These are phyloP conservation scores for Ceratotherium simum DNA, from an alignment of 2,113 vertebrate species.

Conservation along the genomic window DNA sequence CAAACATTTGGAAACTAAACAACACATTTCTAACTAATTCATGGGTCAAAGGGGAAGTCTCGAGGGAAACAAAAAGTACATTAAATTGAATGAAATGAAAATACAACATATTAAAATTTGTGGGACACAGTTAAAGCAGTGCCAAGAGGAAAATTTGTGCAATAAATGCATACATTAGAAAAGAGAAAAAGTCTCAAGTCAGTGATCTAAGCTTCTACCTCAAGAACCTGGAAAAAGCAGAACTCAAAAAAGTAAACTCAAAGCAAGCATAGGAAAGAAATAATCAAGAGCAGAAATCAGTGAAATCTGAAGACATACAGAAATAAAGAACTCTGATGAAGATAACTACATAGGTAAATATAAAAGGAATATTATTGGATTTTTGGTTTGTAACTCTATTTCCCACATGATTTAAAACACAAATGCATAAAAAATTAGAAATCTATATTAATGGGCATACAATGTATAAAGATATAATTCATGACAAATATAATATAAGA, in stretches of 20 bases:
- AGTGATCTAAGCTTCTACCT: neutral
- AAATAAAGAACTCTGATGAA: neutral
- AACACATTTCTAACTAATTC: neutral
- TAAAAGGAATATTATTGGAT: neutral
- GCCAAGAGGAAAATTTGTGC: neutral
- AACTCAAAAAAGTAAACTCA: neutral
- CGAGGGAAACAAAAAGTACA: neutral
- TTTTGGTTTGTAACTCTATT: neutral
- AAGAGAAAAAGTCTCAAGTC: neutral
- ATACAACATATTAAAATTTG: neutral
- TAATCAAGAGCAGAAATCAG: neutral
- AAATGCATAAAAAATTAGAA: neutral
- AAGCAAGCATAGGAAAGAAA: neutral
- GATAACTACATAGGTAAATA: neutral
- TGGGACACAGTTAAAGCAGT: neutral
- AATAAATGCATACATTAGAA: neutral
- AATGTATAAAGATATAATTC: neutral
- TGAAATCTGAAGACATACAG: neutral
- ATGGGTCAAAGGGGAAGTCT: neutral
- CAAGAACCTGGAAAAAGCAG: neutral
- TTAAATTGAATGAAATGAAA: neutral
- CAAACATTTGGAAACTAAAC: neutral
- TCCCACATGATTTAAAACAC: neutral
- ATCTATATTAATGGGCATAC: neutral
- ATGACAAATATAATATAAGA: neutral